These are phyloP conservation scores for Macrophya alboannulata DNA, from an alignment of 2,888 invertebrate species.

Conservation along the genomic window DNA sequence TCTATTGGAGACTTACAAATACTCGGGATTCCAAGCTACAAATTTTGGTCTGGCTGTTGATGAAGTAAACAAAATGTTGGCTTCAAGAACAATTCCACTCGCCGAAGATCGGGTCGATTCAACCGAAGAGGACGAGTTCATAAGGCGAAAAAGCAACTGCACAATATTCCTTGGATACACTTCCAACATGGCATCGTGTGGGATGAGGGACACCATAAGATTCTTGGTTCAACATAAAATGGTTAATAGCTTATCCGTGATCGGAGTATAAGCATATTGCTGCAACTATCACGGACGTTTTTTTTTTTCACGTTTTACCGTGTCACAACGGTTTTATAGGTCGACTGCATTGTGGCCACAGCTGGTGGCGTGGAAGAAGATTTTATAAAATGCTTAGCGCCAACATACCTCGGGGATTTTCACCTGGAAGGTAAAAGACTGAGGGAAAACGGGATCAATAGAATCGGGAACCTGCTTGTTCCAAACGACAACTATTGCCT, in stretches of 20 bases:
- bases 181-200: constrained; percentile 98
- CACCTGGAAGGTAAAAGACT: constrained; percentile 90
- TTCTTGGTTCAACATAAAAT: constrained; percentile 93
- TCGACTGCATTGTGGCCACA: constrained; percentile 98
- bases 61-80: constrained; percentile 95
- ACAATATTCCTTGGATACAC: constrained; percentile 99
- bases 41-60: constrained; percentile 95
- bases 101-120: constrained; percentile 85
- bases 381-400: constrained; percentile 98
- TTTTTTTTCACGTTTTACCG: no score
- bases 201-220: constrained; percentile 94
- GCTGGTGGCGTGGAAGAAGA: constrained; percentile 99
- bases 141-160: constrained; percentile 89
- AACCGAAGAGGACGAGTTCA: constrained; percentile 91
- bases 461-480: constrained; percentile 96
- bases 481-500: constrained; percentile 99
- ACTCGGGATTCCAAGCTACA: constrained; percentile 98
- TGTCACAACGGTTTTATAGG: constrained; percentile 78
- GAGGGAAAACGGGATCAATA: constrained; percentile 93
- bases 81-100: constrained; percentile 85
- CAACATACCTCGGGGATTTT: constrained; percentile 97
- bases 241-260: constrained; percentile 77
- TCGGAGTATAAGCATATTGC: neutral
- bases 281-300: neutral
- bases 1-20: constrained; percentile 89